These are phyloP conservation scores for Anticlea derivata DNA, from an alignment of 2,888 invertebrate species.

Conservation along the genomic window DNA sequence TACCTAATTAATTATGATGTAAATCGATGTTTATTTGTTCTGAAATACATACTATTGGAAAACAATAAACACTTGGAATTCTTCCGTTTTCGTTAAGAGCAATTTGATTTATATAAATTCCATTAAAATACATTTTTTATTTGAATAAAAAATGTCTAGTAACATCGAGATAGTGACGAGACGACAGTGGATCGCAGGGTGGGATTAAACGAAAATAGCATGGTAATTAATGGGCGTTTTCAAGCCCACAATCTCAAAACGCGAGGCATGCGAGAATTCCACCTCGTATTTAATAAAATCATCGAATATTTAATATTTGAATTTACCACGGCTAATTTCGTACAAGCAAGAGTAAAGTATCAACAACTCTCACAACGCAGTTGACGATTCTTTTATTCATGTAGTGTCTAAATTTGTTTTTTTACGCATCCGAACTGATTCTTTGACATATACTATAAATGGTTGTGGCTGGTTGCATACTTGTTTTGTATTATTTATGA, in stretches of 20 bases:
- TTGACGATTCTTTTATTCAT: no score
- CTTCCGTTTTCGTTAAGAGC: neutral
- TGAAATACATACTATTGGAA: neutral
- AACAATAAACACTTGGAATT: conserved; percentile 2
- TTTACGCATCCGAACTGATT: no score
- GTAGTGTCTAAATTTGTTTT: no score
- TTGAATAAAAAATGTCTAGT: conserved; percentile 48
- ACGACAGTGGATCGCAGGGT: conserved; percentile 65
- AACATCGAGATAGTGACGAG: conserved; percentile 60
- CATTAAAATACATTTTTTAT: conserved; percentile 28
- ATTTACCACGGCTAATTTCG: conserved; percentile 32
- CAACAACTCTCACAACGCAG: neutral
- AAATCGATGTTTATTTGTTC: neutral
- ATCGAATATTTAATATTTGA: conserved; percentile 43
- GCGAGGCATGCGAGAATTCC: conserved; percentile 62
- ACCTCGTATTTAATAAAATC: conserved; percentile 49
- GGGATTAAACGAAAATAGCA: conserved; percentile 78
- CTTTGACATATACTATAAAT: no score
- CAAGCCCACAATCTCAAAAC: conserved; percentile 68
- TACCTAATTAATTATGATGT: no score
- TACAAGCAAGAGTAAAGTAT: conserved; percentile 24
- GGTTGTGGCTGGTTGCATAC: no score
- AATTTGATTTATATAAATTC: conserved; percentile 6
- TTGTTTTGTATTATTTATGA: no score
- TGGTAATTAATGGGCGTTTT: conserved; percentile 71